Conservation (phyloP, 2,888 invertebrate species). For the Hypselothyrea guttata region DNA sequence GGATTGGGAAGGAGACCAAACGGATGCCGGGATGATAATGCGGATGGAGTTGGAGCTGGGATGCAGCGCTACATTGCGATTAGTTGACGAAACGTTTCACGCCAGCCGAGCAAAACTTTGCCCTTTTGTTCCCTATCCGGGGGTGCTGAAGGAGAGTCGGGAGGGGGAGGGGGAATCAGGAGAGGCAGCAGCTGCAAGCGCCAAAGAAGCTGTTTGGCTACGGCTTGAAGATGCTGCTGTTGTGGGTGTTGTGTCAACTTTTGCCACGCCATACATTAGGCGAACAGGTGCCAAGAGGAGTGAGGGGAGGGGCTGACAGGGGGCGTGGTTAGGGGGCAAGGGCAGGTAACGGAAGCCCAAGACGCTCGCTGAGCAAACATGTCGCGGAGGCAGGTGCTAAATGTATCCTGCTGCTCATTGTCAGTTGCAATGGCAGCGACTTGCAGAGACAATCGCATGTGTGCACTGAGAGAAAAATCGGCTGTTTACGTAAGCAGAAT, state of each 20-base stretch:
- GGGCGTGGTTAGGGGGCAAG: conserved; percentile 17
- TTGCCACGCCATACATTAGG: conserved; percentile 72
- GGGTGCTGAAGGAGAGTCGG: background rate
- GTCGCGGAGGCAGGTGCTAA: conserved; percentile 58
- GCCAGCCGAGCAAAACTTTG: conserved; percentile 72
- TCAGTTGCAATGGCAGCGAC: conserved; percentile 52
- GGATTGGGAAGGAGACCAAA: too few species aligned
- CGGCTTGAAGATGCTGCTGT: conserved; percentile 58
- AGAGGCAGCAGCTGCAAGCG: conserved; percentile 59
- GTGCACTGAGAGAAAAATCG: too few species aligned
- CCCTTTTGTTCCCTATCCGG: conserved; percentile 52
- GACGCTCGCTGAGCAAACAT: conserved; percentile 70
- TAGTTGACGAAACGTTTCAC: conserved; percentile 79
- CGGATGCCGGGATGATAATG: conserved; percentile 21
- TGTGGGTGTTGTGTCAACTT: conserved; percentile 73
- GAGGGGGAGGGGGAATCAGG: conserved; percentile 36
- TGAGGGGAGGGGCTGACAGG: background rate
- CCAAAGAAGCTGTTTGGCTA: conserved; percentile 62
- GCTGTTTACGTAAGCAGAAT: too few species aligned
- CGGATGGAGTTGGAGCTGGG: conserved; percentile 12
- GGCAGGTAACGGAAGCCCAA: conserved; percentile 57
- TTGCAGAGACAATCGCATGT: conserved; percentile 71
- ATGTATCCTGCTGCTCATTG: conserved; percentile 75
- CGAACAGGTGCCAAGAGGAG: background rate
- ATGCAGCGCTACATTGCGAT: conserved; percentile 50